Evolutionary conservation across 2,113 vertebrate species (phyloP), one percentile per base, ranked within the genome.

Genomic region (Nyctibius bracteatus): DNA sequence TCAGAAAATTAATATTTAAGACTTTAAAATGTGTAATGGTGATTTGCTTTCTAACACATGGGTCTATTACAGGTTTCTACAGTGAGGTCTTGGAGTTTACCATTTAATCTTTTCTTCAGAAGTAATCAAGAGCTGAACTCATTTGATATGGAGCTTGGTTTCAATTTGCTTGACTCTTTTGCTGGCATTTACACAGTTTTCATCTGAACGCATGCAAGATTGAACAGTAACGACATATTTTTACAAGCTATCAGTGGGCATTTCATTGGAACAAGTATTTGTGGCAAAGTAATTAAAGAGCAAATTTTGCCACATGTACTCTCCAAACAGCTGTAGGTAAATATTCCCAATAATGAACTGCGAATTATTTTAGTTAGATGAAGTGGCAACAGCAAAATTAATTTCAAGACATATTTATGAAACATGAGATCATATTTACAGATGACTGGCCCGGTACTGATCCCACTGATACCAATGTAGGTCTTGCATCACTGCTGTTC

Each of bases 281-380:
- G 51, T 94, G 59, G 88, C 33, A 61, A 92, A 89, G 88, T 89
- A 94, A 92, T 96, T 96, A 89, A 95, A 92, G 43, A 91, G 66
- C 30, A 89, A 43, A 58, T 92, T 96, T 94, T 78, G 47, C 43
- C 54, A 70, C 43, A n/a, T 54, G 30, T 78, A 49, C 27, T 71
- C 62, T 79, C 74, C 55, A 85, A 73, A 73, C 58, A 95, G 43
- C 49, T 0, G 0, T 65, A 90, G 81, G 77, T 87, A 94, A 94
- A 85, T 94, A 95, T 95, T 96, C 81, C 86, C 92, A 43, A 46
- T 89, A 96, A 97, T 71, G 43, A 97, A 67, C 70, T 92, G 73
- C 77, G 73, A 84, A 59, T 94, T 92, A 35, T 82, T 91, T 89
- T 23, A 70, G n/a, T 71, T 71, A 87, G 66, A 89, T 82, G 44